Conservation (phyloP, 2,888 invertebrate species). For the Suillia variegata region DNA sequence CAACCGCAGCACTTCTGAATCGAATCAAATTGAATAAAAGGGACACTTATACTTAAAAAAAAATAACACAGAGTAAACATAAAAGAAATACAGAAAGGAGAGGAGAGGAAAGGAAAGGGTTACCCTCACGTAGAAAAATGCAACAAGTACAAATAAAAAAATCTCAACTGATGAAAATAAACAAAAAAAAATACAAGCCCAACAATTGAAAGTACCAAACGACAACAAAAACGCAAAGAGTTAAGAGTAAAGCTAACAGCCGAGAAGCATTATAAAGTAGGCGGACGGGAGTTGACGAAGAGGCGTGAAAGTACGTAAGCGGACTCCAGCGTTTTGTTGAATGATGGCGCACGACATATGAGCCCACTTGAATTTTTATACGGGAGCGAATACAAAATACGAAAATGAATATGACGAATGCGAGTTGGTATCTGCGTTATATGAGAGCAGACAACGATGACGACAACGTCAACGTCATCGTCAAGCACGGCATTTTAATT, state of each 20-base stretch:
- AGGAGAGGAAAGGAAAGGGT: too few relatives aligned
- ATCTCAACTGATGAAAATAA: slow-evolving; percentile 17
- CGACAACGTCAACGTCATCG: background rate
- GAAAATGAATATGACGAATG: too few relatives aligned
- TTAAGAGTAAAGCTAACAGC: background rate
- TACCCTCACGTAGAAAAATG: too few relatives aligned
- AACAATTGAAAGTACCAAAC: background rate
- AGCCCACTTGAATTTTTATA: slow-evolving; percentile 31
- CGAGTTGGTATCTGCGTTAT: too few relatives aligned
- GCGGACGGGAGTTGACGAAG: background rate
- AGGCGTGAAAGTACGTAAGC: slow-evolving; percentile 23
- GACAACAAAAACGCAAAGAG: background rate
- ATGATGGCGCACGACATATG: slow-evolving; percentile 32
- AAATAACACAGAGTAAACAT: too few relatives aligned
- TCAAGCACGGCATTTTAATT: background rate
- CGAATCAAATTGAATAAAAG: too few relatives aligned
- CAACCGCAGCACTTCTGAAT: too few relatives aligned
- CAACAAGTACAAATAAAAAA: slow-evolving; percentile 17
- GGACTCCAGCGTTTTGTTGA: slow-evolving; percentile 30
- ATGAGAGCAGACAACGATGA: too few relatives aligned
- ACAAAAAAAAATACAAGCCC: slow-evolving; percentile 12
- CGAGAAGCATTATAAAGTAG: background rate
- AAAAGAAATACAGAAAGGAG: too few relatives aligned
- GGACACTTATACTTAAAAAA: too few relatives aligned
- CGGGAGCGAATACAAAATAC: too few relatives aligned